Conservation (phyloP, 1,140 invertebrate species). For the Trachelipus rathkii region DNA sequence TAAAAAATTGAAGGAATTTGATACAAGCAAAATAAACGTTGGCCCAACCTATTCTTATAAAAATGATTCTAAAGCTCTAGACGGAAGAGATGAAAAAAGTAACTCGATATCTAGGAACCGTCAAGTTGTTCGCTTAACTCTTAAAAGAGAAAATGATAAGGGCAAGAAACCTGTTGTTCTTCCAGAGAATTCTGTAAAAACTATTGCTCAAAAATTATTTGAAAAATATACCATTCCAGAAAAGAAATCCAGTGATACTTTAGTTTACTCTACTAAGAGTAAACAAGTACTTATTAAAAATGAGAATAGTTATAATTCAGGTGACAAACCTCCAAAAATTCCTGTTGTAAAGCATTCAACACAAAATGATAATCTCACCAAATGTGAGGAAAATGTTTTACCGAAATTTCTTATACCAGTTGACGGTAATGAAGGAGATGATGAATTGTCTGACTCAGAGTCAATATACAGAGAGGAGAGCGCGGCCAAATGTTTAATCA, state of each 20-base stretch:
- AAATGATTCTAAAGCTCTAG: background rate
- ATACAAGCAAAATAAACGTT: constrained; percentile 39
- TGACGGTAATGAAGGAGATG: background rate
- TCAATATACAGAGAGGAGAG: constrained; percentile 16
- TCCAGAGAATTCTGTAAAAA: constrained; percentile 36
- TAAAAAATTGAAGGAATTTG: constrained; percentile 29
- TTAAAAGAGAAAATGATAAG: constrained; percentile 35
- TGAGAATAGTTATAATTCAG: no score
- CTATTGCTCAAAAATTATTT: constrained; percentile 40
- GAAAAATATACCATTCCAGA: constrained; percentile 41
- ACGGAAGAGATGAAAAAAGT: background rate
- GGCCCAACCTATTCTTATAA: background rate
- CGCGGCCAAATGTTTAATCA: constrained; percentile 21
- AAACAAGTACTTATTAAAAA: background rate
- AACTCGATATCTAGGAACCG: constrained; percentile 33
- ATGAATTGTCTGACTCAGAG: constrained; percentile 4
- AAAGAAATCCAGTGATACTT: constrained; percentile 22
- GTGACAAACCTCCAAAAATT: background rate
- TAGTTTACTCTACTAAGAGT: constrained; percentile 17
- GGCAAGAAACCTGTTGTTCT: constrained; percentile 30
- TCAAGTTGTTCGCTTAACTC: constrained; percentile 40
- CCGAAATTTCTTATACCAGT: background rate
- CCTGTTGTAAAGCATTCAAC: background rate
- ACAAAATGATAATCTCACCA: background rate
- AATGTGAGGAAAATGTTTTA: background rate